Percentiles rank a stretch among this genome's conserved stretches.
Evolutionary conservation across 2,888 invertebrate species (phyloP).

Genomic region (Leptura quadrifasciata): DNA sequence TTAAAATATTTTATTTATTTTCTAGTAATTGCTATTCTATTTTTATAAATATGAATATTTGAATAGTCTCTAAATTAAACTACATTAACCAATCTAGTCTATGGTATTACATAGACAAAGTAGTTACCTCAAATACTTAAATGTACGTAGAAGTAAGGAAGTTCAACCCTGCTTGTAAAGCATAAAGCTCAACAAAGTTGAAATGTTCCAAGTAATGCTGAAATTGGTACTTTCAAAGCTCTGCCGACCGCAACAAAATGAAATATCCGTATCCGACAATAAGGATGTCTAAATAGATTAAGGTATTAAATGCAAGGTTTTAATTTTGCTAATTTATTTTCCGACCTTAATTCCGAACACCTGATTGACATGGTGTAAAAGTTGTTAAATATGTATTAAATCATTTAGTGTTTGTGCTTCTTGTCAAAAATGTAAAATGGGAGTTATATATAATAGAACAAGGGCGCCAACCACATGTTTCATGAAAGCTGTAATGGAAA

Average conservation of each 20-base stretch:
- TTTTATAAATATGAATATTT: too few species aligned
- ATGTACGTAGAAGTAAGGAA: not conserved
- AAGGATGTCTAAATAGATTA: not conserved
- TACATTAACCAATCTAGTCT: too few species aligned
- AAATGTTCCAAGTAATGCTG: slow-evolving; percentile 2
- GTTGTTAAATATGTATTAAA: not conserved
- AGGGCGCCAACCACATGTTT: too few species aligned
- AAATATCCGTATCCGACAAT: slow-evolving; percentile 8
- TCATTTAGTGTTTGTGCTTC: too few species aligned
- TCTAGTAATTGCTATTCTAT: too few species aligned
- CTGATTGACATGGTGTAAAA: not conserved
- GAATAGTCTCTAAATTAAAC: too few species aligned
- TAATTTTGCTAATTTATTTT: slow-evolving; percentile 5
- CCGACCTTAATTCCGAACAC: not conserved
- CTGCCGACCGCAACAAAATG: not conserved
- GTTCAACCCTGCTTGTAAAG: not conserved
- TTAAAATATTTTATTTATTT: too few species aligned
- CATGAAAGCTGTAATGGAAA: too few species aligned
- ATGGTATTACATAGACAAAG: too few species aligned
- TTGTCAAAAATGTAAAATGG: too few species aligned
- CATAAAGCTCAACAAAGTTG: slow-evolving; percentile 17
- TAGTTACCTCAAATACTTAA: not conserved
- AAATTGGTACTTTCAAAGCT: slow-evolving; percentile 11
- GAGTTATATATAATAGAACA: too few species aligned
- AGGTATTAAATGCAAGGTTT: not conserved